Evolutionary conservation across 1,140 invertebrate genomes (phyloP).

Genomic region (Drosophila nigromelanica): DNA sequence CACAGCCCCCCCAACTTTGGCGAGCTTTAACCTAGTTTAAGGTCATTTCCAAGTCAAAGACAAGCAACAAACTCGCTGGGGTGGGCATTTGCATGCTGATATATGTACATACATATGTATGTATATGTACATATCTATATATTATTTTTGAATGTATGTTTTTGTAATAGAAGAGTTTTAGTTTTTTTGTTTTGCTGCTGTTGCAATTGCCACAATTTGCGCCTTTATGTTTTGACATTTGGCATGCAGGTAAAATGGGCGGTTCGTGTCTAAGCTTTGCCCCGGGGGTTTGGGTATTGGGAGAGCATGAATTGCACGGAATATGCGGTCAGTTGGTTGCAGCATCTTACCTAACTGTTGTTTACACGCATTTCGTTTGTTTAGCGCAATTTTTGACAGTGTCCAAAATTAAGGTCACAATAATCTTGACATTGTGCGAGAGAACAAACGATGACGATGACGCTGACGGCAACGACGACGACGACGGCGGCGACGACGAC

Average conservation of each 20-base stretch:
- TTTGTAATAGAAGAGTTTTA: constrained; percentile 15
- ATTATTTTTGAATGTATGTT: not conserved
- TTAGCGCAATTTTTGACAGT: constrained; percentile 44
- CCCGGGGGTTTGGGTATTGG: constrained; percentile 17
- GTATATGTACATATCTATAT: too few relatives aligned
- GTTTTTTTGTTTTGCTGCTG: constrained; percentile 6
- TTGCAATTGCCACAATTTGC: constrained; percentile 20
- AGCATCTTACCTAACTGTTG: constrained; percentile 30
- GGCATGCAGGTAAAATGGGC: constrained; percentile 20
- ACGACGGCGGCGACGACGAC: constrained; percentile 13
- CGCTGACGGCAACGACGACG: constrained; percentile 19
- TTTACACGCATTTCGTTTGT: constrained; percentile 26
- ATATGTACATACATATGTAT: not conserved
- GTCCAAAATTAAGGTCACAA: constrained; percentile 66
- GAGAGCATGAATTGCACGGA: constrained; percentile 33
- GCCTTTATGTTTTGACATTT: constrained; percentile 41
- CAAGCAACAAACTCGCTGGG: constrained; percentile 55
- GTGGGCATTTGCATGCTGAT: not conserved
- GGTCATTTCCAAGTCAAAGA: constrained; percentile 79
- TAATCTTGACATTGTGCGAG: constrained; percentile 73
- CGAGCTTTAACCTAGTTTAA: constrained; percentile 81
- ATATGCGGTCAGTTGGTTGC: constrained; percentile 21
- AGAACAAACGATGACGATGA: constrained; percentile 44
- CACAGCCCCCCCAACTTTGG: constrained; percentile 38
- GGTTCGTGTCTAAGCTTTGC: not conserved